Evolutionary conservation across 2,113 vertebrate species (phyloP).

Genomic region (Lamprotornis superbus): DNA sequence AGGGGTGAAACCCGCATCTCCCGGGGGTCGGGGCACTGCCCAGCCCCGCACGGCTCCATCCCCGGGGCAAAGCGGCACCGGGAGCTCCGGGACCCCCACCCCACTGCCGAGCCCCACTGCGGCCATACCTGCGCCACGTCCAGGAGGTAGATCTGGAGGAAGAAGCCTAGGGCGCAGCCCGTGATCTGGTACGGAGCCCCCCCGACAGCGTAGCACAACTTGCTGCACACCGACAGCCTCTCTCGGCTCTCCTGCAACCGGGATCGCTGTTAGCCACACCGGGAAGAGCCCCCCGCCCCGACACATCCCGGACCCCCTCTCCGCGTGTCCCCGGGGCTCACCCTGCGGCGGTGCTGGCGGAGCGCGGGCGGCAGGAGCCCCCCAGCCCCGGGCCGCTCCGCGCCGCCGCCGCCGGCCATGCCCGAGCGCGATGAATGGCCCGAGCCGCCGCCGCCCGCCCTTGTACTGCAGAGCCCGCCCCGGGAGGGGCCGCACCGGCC

Average conservation of each 20-base stretch:
- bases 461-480: not conserved
- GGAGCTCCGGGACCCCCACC: not conserved
- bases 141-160: constrained; percentile 92
- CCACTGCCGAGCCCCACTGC: rapidly evolving
- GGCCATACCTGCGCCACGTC: constrained; percentile 86
- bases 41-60: not conserved
- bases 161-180: constrained; percentile 89
- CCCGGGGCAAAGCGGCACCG: not conserved
- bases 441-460: not conserved
- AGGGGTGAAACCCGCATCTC: not conserved
- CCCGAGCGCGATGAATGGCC: not conserved
- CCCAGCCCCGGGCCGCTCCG: constrained; percentile 43
- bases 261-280: rapidly evolving
- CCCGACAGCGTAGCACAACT: constrained; percentile 90
- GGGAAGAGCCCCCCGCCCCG: not conserved
- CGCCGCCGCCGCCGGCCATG: constrained; percentile 65
- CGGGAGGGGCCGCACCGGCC: not conserved
- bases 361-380: constrained; percentile 57
- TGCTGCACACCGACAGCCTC: constrained; percentile 83
- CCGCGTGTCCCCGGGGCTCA: not conserved
- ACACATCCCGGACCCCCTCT: too few relatives aligned
- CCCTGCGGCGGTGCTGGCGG: constrained; percentile 6
- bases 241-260: constrained; percentile 58
- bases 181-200: constrained; percentile 95
- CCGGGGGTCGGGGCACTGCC: not conserved